Percentiles rank a stretch among this genome's conserved stretches.
Evolutionary conservation across 2,888 invertebrate genomes (phyloP).

Genomic region (Tachina grossa): DNA sequence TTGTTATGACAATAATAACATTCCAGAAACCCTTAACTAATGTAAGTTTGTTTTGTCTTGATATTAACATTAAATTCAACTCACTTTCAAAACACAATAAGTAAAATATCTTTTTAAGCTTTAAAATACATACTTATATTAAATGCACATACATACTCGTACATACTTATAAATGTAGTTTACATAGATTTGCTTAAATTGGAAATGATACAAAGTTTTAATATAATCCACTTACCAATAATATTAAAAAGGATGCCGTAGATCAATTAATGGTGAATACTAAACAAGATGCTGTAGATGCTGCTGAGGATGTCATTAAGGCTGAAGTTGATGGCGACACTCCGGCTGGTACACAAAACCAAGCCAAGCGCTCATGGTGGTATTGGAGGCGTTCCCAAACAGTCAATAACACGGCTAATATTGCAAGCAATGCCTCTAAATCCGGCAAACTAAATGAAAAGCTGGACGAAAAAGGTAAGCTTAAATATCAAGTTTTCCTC

Average conservation of each 20-base stretch:
- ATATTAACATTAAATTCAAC: conserved; percentile 16
- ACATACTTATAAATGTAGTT: background rate
- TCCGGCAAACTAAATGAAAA: conserved; percentile 74
- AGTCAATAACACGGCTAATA: conserved; percentile 71
- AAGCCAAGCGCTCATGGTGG: conserved; percentile 85
- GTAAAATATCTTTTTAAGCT: conserved; percentile 25
- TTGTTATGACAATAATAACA: conserved; percentile 93
- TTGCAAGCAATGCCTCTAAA: conserved; percentile 61
- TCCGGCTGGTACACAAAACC: conserved; percentile 72
- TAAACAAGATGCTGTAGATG: conserved; percentile 72
- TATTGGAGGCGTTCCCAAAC: conserved; percentile 86
- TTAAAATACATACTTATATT: background rate
- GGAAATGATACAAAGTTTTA: background rate
- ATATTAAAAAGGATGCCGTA: conserved; percentile 79
- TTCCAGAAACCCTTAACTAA: conserved; percentile 93
- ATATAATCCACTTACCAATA: background rate
- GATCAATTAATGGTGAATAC: conserved; percentile 79
- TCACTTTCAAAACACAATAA: background rate
- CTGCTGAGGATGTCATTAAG: conserved; percentile 63
- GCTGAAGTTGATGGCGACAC: conserved; percentile 72
- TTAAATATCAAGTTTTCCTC: background rate
- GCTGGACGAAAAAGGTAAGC: conserved; percentile 76
- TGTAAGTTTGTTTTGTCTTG: conserved; percentile 82
- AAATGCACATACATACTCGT: too few species aligned
- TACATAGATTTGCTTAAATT: background rate